These are phyloP conservation scores for Trigoniulus corallinus DNA, from an alignment of 1,140 invertebrate genomes.

Conservation along the genomic window DNA sequence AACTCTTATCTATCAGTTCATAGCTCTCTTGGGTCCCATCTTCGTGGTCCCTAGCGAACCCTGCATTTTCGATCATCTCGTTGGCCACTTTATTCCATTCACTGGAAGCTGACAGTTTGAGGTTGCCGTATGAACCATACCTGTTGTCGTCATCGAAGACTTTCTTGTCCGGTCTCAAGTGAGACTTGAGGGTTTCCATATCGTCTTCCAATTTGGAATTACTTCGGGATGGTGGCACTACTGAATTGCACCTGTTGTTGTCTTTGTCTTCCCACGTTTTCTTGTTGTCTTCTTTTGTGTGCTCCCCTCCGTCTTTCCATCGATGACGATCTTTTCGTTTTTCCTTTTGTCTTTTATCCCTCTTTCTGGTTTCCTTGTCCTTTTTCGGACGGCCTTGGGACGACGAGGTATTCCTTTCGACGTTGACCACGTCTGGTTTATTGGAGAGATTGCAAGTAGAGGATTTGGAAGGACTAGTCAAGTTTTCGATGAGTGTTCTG, in stretches of 20 bases:
- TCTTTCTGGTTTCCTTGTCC: background rate
- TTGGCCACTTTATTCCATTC: background rate
- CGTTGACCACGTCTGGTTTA: slow-evolving; percentile 1
- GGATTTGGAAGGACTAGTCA: background rate
- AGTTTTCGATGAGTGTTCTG: background rate
- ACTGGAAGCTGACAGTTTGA: background rate
- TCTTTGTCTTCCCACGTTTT: background rate
- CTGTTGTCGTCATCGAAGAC: background rate
- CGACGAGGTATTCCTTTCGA: background rate
- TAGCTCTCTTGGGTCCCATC: background rate
- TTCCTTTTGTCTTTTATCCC: background rate
- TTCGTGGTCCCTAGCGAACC: background rate
- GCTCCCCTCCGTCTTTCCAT: background rate
- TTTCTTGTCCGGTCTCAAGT: no score
- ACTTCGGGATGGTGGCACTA: background rate
- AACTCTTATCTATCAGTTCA: background rate
- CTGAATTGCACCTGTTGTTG: background rate
- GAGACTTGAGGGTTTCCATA: no score
- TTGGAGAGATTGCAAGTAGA: background rate
- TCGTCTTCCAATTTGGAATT: background rate
- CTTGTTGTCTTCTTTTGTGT: background rate
- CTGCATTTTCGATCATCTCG: background rate
- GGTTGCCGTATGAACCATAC: background rate
- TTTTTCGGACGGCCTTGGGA: background rate
- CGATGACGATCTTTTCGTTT: background rate